Base-by-base conservation (phyloP, 2,797 vertebrate species). In the Dipus sagitta region DNA sequence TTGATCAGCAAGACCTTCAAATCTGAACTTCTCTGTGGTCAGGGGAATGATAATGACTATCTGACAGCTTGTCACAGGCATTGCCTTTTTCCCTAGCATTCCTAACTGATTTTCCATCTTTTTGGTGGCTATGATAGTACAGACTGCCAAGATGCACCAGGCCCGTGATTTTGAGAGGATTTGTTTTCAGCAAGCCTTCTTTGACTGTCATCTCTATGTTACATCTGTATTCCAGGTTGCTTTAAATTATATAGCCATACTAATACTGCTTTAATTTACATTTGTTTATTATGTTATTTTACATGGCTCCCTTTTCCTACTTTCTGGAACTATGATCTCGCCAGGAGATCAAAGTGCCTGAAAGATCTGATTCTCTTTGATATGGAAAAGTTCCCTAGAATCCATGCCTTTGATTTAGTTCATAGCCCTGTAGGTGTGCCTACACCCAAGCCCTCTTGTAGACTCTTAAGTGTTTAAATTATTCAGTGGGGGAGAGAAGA, bases 1-100 rank as follows among this genome's bases (percentile, higher is more conserved):
- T 77, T 95, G 47, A 88, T 95, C 85, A 92, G 88, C 34, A 30
- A 94, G 88, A 95, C 92, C 86, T 95, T 95, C 90, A 77, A 72
- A 70, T 86, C 58, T 68, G 74, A 95, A 64, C 75, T 91, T 24
- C 82, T 68, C 64, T 42, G 82, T 86, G 86, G 87, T 88, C 94
- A 88, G 42, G 32, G 81, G 79, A 93, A 92, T 93, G 72, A 83
- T 96, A 92, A 97, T 72, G 88, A 88, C 76, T 26, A 24, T 60
- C 74, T 92, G 94, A 90, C 78, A 93, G 92, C 92, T 94, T 83
- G 72, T 90, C 79, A 86, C 67, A 93, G 90, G 84, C 58, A 4
- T 4, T 76, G 58, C 85, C 74, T 70, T 58, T 82, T 67, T 76
- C 60, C 60, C 42, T 30, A 23, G 64, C 26, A 54, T 72, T 42